These are phyloP conservation scores for Nomada ruficornis DNA, from an alignment of 2,888 invertebrate species.

Conservation along the genomic window DNA sequence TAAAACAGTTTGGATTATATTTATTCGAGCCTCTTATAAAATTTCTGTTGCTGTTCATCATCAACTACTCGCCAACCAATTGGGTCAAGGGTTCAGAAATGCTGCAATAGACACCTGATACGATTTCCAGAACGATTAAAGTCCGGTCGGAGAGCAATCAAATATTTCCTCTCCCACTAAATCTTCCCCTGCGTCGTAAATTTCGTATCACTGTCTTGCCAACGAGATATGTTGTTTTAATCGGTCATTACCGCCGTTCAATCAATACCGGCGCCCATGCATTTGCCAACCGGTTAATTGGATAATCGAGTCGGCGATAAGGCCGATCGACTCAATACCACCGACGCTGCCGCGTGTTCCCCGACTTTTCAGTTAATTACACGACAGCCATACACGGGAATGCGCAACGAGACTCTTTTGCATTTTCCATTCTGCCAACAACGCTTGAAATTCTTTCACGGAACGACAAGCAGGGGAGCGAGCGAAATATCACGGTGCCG, in stretches of 20 bases:
- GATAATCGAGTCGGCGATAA: constrained; percentile 36
- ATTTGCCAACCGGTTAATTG: constrained; percentile 33
- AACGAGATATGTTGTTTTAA: constrained; percentile 21
- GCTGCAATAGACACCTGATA: too few species aligned
- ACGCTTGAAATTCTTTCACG: constrained; percentile 12
- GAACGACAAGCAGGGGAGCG: background rate
- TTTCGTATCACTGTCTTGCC: background rate
- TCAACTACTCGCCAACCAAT: too few species aligned
- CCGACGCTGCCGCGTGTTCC: constrained; percentile 19
- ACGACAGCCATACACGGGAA: background rate
- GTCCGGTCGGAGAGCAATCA: background rate
- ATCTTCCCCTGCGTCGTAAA: background rate
- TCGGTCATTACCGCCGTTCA: constrained; percentile 31
- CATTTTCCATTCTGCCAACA: constrained; percentile 13
- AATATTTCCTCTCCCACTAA: background rate
- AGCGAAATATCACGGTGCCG: constrained; percentile 29
- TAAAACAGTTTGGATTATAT: too few species aligned
- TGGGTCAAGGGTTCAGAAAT: too few species aligned
- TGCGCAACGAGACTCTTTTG: background rate
- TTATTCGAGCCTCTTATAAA: too few species aligned
- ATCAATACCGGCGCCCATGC: constrained; percentile 25
- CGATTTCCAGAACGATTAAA: too few species aligned
- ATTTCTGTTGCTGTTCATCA: too few species aligned
- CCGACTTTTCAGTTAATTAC: constrained; percentile 22
- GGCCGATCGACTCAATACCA: constrained; percentile 21